Base-by-base conservation (phyloP, 2,888 invertebrate species). In the Oligia latruncula region DNA sequence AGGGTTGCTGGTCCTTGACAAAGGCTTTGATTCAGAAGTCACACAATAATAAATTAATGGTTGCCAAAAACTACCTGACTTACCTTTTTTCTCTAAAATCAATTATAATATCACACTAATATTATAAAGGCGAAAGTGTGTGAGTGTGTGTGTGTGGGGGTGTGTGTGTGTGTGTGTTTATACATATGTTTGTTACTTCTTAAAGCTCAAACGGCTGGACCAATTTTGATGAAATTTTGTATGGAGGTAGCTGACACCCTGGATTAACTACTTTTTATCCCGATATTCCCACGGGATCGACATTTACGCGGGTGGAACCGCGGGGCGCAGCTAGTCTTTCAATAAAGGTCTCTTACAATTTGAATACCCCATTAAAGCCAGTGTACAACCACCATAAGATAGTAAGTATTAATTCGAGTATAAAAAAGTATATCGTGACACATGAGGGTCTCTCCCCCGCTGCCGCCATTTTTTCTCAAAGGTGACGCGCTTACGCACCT, bases 401-500 rank as follows among this genome's bases (percentile, higher is more conserved):
- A 81, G 85, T 75, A 78, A 86, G 81, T 76, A 83, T 89, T 88
- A 84, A 88, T 90, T 88, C 84, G 81, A 85, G 85, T 85, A 86
- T 86, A 89, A 91, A 89, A 43, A 91, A 90, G 87, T 89, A 77
- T 85, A 87, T 91, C 90, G 91, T 90, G 92, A 89, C 91, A 88
- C 87, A 91, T 85, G 89, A 89, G 92, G 92, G 92, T 91, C 91
- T 90, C 92, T 90, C 92, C 91, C 92, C 91, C 91, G 91, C 90
- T 89, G 91, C 87, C 93, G 93, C 91, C 91, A 92, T 94, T 95
- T 95, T 95, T 95, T 95, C 94, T 94, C 93, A 94, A 95, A 94
- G 92, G 92, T 94, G 94, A 93, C 93, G 91, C 93, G 94, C 93
- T 89, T 86, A 92, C 94, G 94, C 96, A 96, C 96, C 96, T 96